A percentile compares a stretch with the other conserved stretches of the same genome.
These are phyloP conservation scores for Cossypha niveicapilla DNA, from an alignment of 2,797 vertebrate genomes.

Conservation along the genomic window DNA sequence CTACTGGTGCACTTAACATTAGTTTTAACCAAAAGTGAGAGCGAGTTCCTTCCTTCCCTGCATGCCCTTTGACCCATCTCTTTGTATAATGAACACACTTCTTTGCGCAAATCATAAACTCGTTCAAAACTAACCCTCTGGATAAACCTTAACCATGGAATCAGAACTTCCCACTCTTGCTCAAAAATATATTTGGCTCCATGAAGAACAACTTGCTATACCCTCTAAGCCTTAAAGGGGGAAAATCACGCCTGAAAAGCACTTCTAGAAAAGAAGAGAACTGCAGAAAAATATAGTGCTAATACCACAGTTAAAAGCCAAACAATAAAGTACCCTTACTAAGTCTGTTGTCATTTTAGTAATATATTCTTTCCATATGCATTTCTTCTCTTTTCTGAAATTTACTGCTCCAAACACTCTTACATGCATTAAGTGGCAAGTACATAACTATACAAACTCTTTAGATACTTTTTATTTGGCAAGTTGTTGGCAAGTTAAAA, in stretches of 20 bases:
- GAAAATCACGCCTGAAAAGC: not conserved
- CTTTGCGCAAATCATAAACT: not conserved
- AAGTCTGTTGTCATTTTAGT: not conserved
- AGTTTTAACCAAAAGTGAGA: not conserved
- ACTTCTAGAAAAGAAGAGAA: not conserved
- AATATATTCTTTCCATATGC: not conserved
- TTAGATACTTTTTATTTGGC: not conserved
- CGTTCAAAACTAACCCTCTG: not conserved
- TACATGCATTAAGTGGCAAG: not conserved
- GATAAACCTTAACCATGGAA: not conserved
- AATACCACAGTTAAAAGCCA: not conserved
- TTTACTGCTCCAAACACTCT: not conserved
- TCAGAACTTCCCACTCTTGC: not conserved
- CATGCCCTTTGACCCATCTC: not conserved
- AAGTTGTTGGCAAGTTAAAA: not conserved
- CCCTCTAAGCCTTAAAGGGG: not conserved
- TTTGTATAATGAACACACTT: not conserved
- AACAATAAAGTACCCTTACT: not conserved
- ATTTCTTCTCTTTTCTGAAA: not conserved
- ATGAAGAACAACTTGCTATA: not conserved
- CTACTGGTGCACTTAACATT: not conserved
- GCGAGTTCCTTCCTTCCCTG: rapidly evolving
- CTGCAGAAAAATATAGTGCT: not conserved
- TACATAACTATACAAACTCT: not conserved
- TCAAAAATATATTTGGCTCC: not conserved